Conservation (phyloP, 2,113 vertebrate genomes). For the Ramphastos sulfuratus region DNA sequence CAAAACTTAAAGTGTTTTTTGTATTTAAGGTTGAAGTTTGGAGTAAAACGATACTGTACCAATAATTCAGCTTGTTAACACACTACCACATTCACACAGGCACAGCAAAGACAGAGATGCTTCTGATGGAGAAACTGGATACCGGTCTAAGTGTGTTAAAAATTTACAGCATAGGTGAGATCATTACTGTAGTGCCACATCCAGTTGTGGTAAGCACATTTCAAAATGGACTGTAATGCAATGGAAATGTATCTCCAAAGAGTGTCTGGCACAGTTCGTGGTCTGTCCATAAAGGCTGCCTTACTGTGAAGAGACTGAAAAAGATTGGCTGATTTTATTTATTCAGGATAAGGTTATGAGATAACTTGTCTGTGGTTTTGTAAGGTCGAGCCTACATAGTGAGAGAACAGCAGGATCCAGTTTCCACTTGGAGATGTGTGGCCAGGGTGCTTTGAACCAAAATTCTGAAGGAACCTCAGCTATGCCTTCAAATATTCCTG, state of each 20-base stretch:
- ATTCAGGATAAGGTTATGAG: background rate
- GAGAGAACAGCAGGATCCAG: background rate
- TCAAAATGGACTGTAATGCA: slow-evolving; percentile 1
- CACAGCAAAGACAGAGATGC: background rate
- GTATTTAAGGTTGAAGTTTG: slow-evolving; percentile 39
- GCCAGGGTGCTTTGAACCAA: background rate
- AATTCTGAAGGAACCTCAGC: background rate
- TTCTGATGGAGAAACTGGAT: background rate
- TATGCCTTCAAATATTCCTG: background rate
- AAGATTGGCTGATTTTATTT: slow-evolving; percentile 31
- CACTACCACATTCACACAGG: background rate
- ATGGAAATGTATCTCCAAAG: slow-evolving; percentile 17
- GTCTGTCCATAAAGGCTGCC: slow-evolving; percentile 13
- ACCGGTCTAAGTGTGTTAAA: background rate
- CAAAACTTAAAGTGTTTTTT: slow-evolving; percentile 54
- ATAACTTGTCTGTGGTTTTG: slow-evolving; percentile 38
- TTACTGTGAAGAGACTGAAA: background rate
- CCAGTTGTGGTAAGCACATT: slow-evolving; percentile 24
- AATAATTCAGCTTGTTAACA: slow-evolving; percentile 47
- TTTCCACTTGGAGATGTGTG: background rate
- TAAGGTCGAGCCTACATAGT: background rate
- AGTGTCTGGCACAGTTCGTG: background rate
- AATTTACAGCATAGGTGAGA: slow-evolving; percentile 13
- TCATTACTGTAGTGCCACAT: background rate
- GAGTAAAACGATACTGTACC: slow-evolving; percentile 47